Evolutionary conservation across 2,797 vertebrate species (phyloP), one percentile per base, ranked within the genome.

Genomic region (Pithecia hirsuta): DNA sequence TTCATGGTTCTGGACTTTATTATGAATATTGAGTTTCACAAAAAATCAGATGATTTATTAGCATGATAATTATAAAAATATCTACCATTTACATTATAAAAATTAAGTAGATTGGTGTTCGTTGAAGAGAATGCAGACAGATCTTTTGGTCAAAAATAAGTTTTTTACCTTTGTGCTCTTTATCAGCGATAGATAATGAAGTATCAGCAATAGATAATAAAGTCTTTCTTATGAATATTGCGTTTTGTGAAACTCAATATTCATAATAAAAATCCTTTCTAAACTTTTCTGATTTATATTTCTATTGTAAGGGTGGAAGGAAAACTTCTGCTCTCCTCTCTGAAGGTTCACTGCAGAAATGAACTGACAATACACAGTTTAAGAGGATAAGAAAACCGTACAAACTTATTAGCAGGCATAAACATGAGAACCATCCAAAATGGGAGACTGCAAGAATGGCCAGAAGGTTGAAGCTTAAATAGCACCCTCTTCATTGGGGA

Each of bases 141-240:
- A 36, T 0, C 0, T 97, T 94, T 96, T 8, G 52, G 3, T 50
- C 91, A 88, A 0, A 88, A 95, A 61, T 87, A 88, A 91, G 52
- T 87, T 75, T 97, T 97, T 98, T 97, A 75, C 81, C 89, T 72
- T 91, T 86, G 93, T 96, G 95, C 98, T 98, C 4, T 98, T 98
- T 98, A 97, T 98, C 98, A 98, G 98, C 96, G 94, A 95, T 67
- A 20, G 24, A 24, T 33, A n/a, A 33, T 52, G 48, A 87, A 46
- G 36, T 84, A 26, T 30, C n/a, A 22, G 5, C 39, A 61, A 55
- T 55, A 55, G 20, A 55, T 55, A 55, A 55, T 55, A 55, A 22
- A 55, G 19, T 55, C 8, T 55, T 55, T 20, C 22, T 52, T 52
- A 52, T 48, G 48, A 48, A 48, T 14, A 48, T 48, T 48, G 48